phyloP scores from a whole-genome alignment of 2,113 vertebrate species.

The Ammodytes marinus region DNA sequence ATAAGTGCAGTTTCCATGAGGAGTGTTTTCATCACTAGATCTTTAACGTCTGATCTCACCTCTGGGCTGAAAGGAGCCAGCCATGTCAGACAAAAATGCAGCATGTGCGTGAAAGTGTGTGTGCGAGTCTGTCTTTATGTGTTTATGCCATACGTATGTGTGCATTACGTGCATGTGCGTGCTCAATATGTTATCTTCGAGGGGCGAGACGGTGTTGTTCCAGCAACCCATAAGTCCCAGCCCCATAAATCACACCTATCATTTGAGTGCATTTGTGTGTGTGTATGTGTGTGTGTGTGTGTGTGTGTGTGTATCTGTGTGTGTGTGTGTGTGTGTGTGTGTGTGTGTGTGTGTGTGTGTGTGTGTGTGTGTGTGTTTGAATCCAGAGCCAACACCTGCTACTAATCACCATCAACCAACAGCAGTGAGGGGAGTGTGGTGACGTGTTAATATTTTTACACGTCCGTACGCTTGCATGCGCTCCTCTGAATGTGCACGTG shows the following conservation, averaged over 20 bases:
- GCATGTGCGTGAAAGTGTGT: slow-evolving; percentile 9
- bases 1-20: slow-evolving; percentile 51
- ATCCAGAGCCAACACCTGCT: slow-evolving; percentile 81
- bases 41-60: slow-evolving; percentile 75
- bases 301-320: neutral
- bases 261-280: slow-evolving; percentile 19
- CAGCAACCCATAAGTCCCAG: slow-evolving; percentile 70
- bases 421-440: slow-evolving; percentile 54
- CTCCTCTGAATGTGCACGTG: neutral
- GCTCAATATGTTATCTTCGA: slow-evolving; percentile 69
- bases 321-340: slow-evolving; percentile 30
- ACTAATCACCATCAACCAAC: slow-evolving; percentile 81
- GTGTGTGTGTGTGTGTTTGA: slow-evolving; percentile 38
- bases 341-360: slow-evolving; percentile 15
- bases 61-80: slow-evolving; percentile 63
- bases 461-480: slow-evolving; percentile 1
- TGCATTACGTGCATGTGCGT: slow-evolving; percentile 43
- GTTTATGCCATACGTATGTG: slow-evolving; percentile 32
- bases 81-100: slow-evolving; percentile 66
- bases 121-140: slow-evolving; percentile 22
- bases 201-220: slow-evolving; percentile 71
- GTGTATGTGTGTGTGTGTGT: slow-evolving; percentile 32
- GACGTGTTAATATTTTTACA: slow-evolving; percentile 82
- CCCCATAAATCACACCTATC: slow-evolving; percentile 82
- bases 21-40: slow-evolving; percentile 64